Evolutionary conservation across 2,888 invertebrate species (phyloP).

Genomic region (Aromia moschata): DNA sequence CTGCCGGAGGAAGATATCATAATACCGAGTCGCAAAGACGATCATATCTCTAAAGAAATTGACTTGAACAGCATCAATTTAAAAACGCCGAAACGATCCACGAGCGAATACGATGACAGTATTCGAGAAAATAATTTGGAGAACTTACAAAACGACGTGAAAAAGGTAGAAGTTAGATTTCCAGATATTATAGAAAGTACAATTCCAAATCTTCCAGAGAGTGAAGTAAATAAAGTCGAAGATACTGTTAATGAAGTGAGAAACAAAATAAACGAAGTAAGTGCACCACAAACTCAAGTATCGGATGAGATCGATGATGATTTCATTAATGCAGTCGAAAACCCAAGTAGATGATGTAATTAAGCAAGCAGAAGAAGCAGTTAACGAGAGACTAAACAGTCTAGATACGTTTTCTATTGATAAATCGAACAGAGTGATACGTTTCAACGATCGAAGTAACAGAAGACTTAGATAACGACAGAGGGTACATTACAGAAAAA

Average conservation of each 20-base stretch:
- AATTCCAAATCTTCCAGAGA: background rate
- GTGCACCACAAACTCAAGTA: no score
- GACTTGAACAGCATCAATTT: conserved; percentile 54
- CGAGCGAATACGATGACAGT: conserved; percentile 38
- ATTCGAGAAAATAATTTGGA: conserved; percentile 25
- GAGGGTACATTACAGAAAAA: conserved; percentile 52
- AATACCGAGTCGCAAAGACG: conserved; percentile 60
- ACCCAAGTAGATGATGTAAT: conserved; percentile 57
- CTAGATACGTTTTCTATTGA: conserved; percentile 26
- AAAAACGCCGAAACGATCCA: conserved; percentile 46
- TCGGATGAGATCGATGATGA: conserved; percentile 11
- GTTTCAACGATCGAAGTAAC: conserved; percentile 56
- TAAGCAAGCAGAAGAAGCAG: conserved; percentile 56
- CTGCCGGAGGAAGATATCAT: conserved; percentile 60
- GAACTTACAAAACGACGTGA: conserved; percentile 9
- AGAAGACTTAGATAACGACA: conserved; percentile 56
- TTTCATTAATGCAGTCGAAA: conserved; percentile 40
- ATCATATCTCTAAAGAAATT: conserved; percentile 58
- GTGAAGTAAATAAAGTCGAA: conserved; percentile 23
- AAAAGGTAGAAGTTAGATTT: background rate
- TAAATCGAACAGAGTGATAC: conserved; percentile 30
- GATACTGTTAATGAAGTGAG: background rate
- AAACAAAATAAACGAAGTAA: background rate
- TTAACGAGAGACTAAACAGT: conserved; percentile 51
- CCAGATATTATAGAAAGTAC: background rate